Base-by-base conservation (phyloP, 2,888 invertebrate genomes). In the Deroplatys truncata region DNA sequence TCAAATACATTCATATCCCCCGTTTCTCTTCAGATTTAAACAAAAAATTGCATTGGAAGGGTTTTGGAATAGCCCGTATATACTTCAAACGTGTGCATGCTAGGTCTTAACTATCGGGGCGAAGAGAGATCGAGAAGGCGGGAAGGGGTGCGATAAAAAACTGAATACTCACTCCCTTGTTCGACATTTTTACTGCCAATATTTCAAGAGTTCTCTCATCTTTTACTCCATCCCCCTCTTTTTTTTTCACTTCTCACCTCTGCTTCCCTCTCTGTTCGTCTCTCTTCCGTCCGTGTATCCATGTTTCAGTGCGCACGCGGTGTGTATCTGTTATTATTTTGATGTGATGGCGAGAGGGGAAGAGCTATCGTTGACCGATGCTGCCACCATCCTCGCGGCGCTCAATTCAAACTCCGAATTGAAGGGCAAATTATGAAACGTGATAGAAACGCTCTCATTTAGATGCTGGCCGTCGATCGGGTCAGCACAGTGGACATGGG, bases 141-240 rank as follows among this genome's bases (percentile, higher is more conserved):
- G 29, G 56, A 28, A 29, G n/a, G 82, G 82, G 72, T 28, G 72
- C 15, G 20, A n/a, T 72, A 82, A 29, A 82, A 56, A 72, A 72
- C 86, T 56, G 85, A 85, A 85, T 85, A 85, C 85, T 85, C 85
- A 49, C 85, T 85, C 85, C 35, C 85, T 85, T 85, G 86, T 86
- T 86, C 86, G 86, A 86, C 86, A 86, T 86, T 86, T 86, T 86
- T 86, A 86, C 86, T 86, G 86, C 86, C 86, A 82, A 86, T 86
- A 86, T 86, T 86, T 86, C 82, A 86, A 86, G 86, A 86, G 86
- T 29, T n/a, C 56, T 56, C 49, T 85, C 84, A 31, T 84, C 31
- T 84, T 84, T 85, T 43, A 43, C 86, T 86, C 56, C 25, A 72
- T 72, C 56, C 56, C 25, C 56, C 25, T 15, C 25, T 72, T 72